Base-by-base conservation (phyloP, 2,888 invertebrate species). In the Alcis repandata region DNA sequence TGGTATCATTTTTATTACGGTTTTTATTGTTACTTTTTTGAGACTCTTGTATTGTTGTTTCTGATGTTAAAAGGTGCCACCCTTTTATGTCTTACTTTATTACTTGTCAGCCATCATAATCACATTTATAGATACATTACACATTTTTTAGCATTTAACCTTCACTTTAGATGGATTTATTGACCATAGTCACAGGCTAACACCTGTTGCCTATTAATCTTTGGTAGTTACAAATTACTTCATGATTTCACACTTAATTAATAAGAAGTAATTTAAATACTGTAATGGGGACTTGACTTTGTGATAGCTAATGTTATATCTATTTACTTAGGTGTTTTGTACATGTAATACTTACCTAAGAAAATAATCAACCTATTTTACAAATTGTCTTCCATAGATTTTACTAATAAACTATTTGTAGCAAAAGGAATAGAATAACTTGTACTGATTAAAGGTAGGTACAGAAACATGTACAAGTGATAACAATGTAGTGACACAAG, bases 401-500 rank as follows among this genome's bases (percentile, higher is more conserved):
- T 38, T 4, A 38, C n/a, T 38, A n/a, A 13, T n/a, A 4, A 38
- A 2, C 11, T 13, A 4, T 38, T 38, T 9, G 13, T 20, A 20
- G 2, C 27, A 45, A 20, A 20, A 51, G 27, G 11, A 33, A 33
- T 51, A 33, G 9, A 52, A 36, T 52, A 27, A 17, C 49, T 15
- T 2, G 10, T 17, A 49, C 7, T 49, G 33, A 49, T 27, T 27
- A 48, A 36, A 36, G 36, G 9, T n/a, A 22, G 7, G 36, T 38
- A 48, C 58, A 15, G 20, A 15, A 48, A 48, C 22, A 19, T 38
- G 58, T 9, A 46, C 43, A 53, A 33, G 17, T 51, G 48, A 27
- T 27, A 27, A 27, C 6, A 27, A 6, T 27, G 36, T 38, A 51
- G 17, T 38, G n/a, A 38, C n/a, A 43, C 62, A 63, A 63, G 51